phyloP scores from a whole-genome alignment of 2,797 vertebrate species.

The Octomys mimax region DNA sequence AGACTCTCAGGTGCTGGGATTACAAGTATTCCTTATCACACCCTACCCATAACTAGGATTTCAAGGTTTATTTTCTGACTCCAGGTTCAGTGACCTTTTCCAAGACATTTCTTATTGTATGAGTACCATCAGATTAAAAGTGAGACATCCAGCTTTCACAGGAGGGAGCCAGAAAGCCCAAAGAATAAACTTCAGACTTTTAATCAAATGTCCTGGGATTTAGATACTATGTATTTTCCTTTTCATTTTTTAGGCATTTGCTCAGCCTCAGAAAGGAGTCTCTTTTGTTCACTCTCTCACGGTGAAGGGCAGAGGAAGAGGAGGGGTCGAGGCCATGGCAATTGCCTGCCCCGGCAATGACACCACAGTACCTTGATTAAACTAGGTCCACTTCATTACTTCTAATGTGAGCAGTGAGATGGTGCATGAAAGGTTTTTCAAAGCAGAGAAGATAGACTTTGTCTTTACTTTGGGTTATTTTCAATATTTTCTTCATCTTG shows the following conservation, averaged over 20 bases:
- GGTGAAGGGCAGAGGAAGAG: slow-evolving; percentile 1
- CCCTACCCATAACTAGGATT: background rate
- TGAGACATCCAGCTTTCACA: slow-evolving; percentile 38
- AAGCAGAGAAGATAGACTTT: background rate
- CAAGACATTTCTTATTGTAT: background rate
- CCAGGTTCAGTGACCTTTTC: slow-evolving; percentile 8
- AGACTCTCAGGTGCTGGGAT: background rate
- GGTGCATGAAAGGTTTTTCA: background rate
- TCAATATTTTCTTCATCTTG: slow-evolving; percentile 49
- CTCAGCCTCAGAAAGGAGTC: background rate
- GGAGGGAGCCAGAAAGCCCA: background rate
- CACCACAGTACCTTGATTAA: background rate
- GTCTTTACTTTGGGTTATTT: slow-evolving; percentile 18
- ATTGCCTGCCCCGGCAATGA: background rate
- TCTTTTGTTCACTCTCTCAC: background rate
- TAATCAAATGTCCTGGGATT: slow-evolving; percentile 24
- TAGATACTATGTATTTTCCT: background rate
- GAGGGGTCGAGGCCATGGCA: background rate
- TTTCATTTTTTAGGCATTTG: background rate
- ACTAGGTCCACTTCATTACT: background rate
- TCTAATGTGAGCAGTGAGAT: background rate
- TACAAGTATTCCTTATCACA: background rate
- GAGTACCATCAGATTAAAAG: slow-evolving; percentile 9
- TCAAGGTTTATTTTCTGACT: background rate
- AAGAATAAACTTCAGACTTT: slow-evolving; percentile 50